Conservation (phyloP, 2,888 invertebrate species). For the Lamellibrachia columna region DNA sequence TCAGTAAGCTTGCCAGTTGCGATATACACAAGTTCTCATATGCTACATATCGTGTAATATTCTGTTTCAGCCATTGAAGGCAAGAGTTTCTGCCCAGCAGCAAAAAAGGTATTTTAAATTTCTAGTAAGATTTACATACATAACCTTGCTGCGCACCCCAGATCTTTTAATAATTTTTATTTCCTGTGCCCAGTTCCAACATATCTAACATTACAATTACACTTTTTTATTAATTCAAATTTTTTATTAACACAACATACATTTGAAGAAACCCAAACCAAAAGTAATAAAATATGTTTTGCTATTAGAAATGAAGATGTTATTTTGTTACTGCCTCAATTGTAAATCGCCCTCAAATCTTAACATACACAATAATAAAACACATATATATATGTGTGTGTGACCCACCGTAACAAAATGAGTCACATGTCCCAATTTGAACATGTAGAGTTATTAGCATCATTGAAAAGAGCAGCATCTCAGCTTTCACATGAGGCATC, state of each 20-base stretch:
- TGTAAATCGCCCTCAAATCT: not conserved
- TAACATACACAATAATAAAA: not conserved
- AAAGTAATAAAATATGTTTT: not conserved
- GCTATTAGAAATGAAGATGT: not conserved
- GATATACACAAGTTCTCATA: not conserved
- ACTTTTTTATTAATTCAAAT: not conserved
- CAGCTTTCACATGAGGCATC: no score
- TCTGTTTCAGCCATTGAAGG: constrained; percentile 78
- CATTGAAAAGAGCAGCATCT: no score
- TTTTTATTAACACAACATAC: not conserved
- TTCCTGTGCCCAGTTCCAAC: not conserved
- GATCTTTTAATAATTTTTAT: not conserved
- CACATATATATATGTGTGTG: no score
- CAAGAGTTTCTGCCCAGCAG: constrained; percentile 88
- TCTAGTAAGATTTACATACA: not conserved
- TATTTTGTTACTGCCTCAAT: not conserved
- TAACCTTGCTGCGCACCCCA: not conserved
- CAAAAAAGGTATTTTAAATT: constrained; percentile 76
- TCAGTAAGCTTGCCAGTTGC: no score
- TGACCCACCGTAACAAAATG: no score
- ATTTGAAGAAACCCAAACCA: not conserved
- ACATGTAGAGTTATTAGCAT: no score
- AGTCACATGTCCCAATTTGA: no score
- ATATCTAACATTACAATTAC: not conserved
- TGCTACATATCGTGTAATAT: not conserved